Evolutionary conservation across 2,888 invertebrate genomes (phyloP).

Genomic region (Tachina fera): DNA sequence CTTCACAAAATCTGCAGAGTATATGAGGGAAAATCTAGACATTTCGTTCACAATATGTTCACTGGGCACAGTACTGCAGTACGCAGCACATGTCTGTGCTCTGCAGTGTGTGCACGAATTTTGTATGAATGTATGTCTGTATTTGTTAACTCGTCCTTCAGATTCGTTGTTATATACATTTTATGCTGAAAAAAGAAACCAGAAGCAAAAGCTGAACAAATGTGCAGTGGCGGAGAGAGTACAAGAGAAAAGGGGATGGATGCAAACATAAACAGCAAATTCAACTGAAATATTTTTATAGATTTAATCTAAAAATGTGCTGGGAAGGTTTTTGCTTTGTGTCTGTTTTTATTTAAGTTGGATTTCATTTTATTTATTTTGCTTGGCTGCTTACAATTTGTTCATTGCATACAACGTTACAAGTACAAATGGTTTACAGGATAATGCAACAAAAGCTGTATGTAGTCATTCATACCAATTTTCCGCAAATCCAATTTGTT

Average conservation of each 20-base stretch:
- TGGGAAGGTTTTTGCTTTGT: constrained; percentile 48
- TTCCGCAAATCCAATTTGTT: neutral
- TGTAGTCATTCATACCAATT: neutral
- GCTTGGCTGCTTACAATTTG: neutral
- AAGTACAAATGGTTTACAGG: constrained; percentile 16
- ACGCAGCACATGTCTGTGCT: neutral
- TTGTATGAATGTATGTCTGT: constrained; percentile 22
- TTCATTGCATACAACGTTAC: neutral
- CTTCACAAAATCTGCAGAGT: no score
- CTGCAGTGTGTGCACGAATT: neutral
- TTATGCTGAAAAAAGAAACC: neutral
- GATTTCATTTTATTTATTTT: constrained; percentile 50
- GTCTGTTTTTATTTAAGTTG: constrained; percentile 50
- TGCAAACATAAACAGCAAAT: constrained; percentile 57
- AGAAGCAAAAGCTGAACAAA: neutral
- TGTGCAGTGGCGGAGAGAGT: constrained; percentile 2
- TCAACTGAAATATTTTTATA: constrained; percentile 57
- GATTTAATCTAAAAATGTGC: constrained; percentile 70
- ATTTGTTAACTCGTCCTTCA: constrained; percentile 69
- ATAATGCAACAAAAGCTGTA: neutral
- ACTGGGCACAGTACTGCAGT: neutral
- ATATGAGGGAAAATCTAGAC: no score
- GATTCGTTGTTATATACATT: constrained; percentile 40
- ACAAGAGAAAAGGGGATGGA: constrained; percentile 1
- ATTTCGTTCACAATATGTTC: no score